Conservation (phyloP, 2,797 vertebrate genomes). For the Onychomys arenicola region DNA sequence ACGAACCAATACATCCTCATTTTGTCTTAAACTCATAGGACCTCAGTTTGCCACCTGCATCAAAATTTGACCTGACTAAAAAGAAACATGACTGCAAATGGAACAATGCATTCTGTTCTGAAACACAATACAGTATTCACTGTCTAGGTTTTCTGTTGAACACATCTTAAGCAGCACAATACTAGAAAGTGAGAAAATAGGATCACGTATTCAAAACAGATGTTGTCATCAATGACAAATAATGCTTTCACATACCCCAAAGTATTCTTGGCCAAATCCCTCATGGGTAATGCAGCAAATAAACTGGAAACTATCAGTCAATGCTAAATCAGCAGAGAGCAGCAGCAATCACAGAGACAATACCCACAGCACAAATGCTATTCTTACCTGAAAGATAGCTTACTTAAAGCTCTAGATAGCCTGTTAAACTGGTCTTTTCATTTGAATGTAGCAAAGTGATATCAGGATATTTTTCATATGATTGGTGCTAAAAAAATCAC, state of each 20-base stretch:
- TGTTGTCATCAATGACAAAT: conserved; percentile 28
- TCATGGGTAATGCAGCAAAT: background rate
- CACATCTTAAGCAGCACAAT: background rate
- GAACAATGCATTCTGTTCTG: background rate
- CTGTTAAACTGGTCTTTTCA: conserved; percentile 6
- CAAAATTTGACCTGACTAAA: conserved; percentile 25
- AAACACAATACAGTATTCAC: background rate
- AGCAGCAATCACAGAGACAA: background rate
- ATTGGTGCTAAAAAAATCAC: background rate
- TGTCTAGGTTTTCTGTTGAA: conserved; percentile 6
- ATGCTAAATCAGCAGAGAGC: background rate
- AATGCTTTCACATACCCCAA: background rate
- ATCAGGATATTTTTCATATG: conserved; percentile 3
- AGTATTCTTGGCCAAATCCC: conserved; percentile 20
- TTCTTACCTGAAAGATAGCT: conserved; percentile 33
- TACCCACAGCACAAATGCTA: background rate
- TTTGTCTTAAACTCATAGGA: background rate
- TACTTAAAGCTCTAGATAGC: background rate
- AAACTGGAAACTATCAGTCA: conserved; percentile 5
- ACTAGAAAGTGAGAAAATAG: conserved; percentile 40
- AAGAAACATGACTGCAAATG: background rate
- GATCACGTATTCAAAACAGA: conserved; percentile 51
- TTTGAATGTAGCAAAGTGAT: conserved; percentile 1
- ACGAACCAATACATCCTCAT: background rate
- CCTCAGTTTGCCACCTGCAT: background rate